These are phyloP conservation scores for Aepyceros melampus DNA, from an alignment of 2,113 vertebrate genomes.

Conservation along the genomic window DNA sequence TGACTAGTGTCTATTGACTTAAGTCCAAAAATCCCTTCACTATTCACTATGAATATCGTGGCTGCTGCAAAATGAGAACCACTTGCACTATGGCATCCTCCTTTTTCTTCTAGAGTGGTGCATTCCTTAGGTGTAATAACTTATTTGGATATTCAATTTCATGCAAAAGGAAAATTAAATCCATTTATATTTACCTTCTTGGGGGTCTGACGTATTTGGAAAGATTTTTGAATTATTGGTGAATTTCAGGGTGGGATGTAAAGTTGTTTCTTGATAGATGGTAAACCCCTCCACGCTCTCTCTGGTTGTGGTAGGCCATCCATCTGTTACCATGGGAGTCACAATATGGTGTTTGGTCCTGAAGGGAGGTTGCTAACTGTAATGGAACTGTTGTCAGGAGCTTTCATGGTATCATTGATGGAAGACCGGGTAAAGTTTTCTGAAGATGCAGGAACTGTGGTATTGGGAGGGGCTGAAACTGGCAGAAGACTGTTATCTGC, in stretches of 20 bases:
- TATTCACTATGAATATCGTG: not conserved
- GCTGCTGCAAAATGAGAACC: not conserved
- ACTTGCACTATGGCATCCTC: too few species aligned
- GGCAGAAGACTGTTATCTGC: not conserved
- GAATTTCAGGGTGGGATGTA: conserved; percentile 49
- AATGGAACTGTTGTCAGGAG: not conserved
- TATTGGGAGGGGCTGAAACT: not conserved
- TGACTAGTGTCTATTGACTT: not conserved
- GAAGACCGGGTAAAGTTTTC: not conserved
- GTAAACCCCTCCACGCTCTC: not conserved
- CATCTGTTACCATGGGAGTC: not conserved
- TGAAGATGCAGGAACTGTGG: not conserved
- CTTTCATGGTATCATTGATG: not conserved
- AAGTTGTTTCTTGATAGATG: conserved; percentile 25
- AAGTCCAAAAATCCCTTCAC: not conserved
- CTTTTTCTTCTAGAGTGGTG: not conserved
- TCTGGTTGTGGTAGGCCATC: not conserved
- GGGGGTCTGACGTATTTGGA: conserved; percentile 53
- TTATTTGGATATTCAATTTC: not conserved
- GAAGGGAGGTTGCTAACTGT: not conserved
- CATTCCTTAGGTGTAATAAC: not conserved
- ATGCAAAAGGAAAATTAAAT: not conserved
- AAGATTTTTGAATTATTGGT: conserved; percentile 53
- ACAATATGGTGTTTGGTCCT: fast-evolving
- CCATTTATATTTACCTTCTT: conserved; percentile 63